A percentile compares a stretch with the other conserved stretches of the same genome.
These are phyloP conservation scores for Theretra japonica DNA, from an alignment of 2,888 invertebrate genomes.

Conservation along the genomic window DNA sequence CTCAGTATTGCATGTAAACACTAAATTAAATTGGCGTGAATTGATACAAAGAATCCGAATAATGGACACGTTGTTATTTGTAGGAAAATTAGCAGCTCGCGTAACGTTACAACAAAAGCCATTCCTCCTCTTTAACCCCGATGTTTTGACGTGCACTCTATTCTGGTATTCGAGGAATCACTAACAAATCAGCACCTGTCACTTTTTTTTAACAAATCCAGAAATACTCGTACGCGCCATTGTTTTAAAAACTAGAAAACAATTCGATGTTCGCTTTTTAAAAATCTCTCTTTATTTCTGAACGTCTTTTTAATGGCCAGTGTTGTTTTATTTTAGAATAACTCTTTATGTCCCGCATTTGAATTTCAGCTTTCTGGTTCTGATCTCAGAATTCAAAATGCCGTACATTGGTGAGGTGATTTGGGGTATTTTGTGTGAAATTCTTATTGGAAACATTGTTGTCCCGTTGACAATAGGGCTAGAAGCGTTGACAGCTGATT, in stretches of 20 bases:
- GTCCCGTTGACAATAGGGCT: conserved; percentile 70
- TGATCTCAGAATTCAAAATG: conserved; percentile 47
- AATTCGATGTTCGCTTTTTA: conserved; percentile 70
- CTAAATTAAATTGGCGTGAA: conserved; percentile 55
- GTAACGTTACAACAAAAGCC: conserved; percentile 58
- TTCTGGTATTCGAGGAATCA: conserved; percentile 71
- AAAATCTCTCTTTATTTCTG: conserved; percentile 63
- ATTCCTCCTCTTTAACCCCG: conserved; percentile 61
- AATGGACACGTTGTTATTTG: conserved; percentile 61
- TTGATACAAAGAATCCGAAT: conserved; percentile 61
- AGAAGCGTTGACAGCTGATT: conserved; percentile 73
- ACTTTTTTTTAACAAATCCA: conserved; percentile 68
- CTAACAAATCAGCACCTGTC: conserved; percentile 79
- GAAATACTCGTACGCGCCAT: conserved; percentile 64
- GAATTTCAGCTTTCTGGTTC: conserved; percentile 38
- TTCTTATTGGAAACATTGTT: conserved; percentile 59
- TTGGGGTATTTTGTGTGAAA: conserved; percentile 41
- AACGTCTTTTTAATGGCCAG: conserved; percentile 59
- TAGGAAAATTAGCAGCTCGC: conserved; percentile 61
- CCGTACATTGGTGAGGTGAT: conserved; percentile 31
- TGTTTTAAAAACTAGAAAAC: conserved; percentile 72
- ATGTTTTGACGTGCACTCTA: conserved; percentile 74
- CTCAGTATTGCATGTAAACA: conserved; percentile 34
- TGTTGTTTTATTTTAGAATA: conserved; percentile 51
- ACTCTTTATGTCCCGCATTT: conserved; percentile 39